Conservation (phyloP, 2,113 vertebrate species). For the Pluvialis apricaria region DNA sequence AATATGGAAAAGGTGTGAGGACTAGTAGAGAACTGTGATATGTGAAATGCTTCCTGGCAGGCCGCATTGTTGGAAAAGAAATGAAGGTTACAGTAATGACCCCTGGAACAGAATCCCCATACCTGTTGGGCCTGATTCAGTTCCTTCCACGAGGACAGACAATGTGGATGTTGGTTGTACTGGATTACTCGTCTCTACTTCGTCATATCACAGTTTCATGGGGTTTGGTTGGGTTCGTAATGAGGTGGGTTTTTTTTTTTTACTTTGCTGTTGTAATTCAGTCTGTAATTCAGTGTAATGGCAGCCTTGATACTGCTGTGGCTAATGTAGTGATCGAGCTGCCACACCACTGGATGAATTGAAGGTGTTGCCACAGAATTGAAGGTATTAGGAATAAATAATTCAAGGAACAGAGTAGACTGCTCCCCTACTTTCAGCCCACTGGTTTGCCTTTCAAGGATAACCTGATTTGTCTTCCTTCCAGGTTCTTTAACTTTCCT, state of each 20-base stretch:
- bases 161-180: neutral
- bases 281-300: neutral
- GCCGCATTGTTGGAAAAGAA: neutral
- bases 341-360: neutral
- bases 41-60: neutral
- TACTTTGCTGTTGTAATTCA: neutral
- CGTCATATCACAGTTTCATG: neutral
- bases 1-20: neutral
- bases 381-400: neutral
- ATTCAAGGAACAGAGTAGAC: neutral
- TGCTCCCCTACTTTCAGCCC: neutral
- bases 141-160: neutral
- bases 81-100: neutral
- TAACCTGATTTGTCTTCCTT: neutral
- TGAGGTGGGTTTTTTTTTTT: neutral
- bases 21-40: neutral
- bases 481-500: neutral
- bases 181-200: neutral
- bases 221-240: neutral
- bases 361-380: neutral
- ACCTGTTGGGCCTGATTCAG: neutral
- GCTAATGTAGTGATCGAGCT: neutral
- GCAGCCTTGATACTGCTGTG: neutral
- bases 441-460: neutral
- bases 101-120: neutral